These are phyloP conservation scores for Eupristina koningsbergeri DNA, from an alignment of 1,140 invertebrate genomes.

Conservation along the genomic window DNA sequence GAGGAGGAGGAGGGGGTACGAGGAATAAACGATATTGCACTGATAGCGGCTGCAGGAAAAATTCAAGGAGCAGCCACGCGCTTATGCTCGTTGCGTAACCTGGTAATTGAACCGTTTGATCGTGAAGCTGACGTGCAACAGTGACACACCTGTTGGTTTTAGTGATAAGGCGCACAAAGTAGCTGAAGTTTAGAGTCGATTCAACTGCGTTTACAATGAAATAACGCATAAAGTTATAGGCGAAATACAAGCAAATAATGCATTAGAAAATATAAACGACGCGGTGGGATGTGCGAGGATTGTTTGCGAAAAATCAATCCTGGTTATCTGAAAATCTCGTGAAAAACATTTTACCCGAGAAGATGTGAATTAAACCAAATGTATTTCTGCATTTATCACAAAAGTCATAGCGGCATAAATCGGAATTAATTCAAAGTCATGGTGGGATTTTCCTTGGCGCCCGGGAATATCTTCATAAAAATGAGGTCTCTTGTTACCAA, in stretches of 20 bases:
- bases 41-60: constrained; percentile 8
- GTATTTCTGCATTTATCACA: no score
- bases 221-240: background rate
- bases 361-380: background rate
- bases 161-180: background rate
- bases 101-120: constrained; percentile 19
- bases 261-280: no score
- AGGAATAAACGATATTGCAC: constrained; percentile 5
- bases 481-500: background rate
- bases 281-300: no score
- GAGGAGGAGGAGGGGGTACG: no score
- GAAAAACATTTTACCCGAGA: background rate
- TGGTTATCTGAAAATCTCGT: background rate
- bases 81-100: background rate
- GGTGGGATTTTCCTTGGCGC: background rate
- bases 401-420: no score
- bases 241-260: background rate
- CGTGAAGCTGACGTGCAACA: background rate
- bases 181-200: background rate
- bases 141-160: background rate
- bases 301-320: no score
- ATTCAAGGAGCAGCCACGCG: background rate
- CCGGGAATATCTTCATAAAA: no score
- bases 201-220: background rate
- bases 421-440: background rate